Base-by-base conservation (phyloP, 2,113 vertebrate species). In the Larimichthys crocea region DNA sequence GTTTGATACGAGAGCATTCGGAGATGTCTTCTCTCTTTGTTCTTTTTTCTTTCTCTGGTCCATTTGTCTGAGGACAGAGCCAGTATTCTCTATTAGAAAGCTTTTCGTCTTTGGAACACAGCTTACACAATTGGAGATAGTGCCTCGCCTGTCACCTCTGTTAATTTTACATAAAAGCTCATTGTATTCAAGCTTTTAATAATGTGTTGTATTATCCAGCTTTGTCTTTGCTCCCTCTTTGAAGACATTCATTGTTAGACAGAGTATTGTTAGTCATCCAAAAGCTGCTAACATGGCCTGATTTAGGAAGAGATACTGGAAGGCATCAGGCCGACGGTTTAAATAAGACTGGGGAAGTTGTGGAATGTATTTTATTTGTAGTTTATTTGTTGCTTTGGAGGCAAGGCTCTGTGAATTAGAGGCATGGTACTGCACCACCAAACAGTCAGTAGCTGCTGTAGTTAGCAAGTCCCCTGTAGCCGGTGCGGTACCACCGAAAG, bases 41-140 rank as follows among this genome's bases (percentile, higher is more conserved):
- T 74, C 44, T 62, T 52, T 48, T 31, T 42, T 69, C 29, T 76
- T 60, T 66, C 53, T 60, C 44, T 71, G 68, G 75, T 82, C 78
- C 71, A 79, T 89, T 91, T 79, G 70, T 87, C 74, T 72, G 57
- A 82, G 67, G 50, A 86, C 49, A 15, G 55, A 78, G 42, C 64
- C 62, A 88, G 90, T 86, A 91, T 89, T 89, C 62, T 73, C 22
- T 62, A 50, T 89, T 69, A 74, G 70, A 86, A 83, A 86, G 85
- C 85, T 80, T 74, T 74, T 79, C 56, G 14, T 82, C 24, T 87
- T 22, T 59, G 70, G 60, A 88, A 84, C 63, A 57, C 61, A 69
- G 64, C 76, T 79, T 64, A 20, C 74, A 78, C 78, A 80, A 88
- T 84, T 75, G 59, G 48, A 79, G 67, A 46, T 35, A 22, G 70